Conservation (phyloP, 1,140 invertebrate species). For the Bombus huntii region DNA sequence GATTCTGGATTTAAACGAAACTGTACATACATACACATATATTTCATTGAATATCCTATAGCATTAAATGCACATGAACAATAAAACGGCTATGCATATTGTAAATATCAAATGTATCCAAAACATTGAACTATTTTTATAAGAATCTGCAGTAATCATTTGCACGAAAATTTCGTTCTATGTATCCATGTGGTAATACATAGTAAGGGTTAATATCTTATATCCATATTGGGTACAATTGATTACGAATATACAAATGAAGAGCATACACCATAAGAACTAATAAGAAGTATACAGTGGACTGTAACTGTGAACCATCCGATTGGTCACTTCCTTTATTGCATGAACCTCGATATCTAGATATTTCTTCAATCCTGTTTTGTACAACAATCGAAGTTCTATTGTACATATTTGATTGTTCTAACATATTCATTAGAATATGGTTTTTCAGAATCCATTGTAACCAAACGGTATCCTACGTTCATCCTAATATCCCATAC, state of each 20-base stretch:
- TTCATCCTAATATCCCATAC: slow-evolving; percentile 22
- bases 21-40: neutral
- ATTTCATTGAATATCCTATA: neutral
- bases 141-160: neutral
- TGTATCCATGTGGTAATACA: neutral
- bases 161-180: neutral
- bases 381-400: neutral
- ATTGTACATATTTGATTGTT: neutral
- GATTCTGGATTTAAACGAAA: no score
- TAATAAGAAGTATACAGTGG: neutral
- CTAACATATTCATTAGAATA: neutral
- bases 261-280: neutral
- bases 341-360: neutral
- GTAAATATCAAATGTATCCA: neutral
- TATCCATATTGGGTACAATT: no score
- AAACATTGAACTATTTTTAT: no score
- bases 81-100: neutral
- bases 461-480: neutral
- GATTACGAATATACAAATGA: neutral
- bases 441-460: neutral
- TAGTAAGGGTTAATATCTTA: neutral
- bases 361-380: neutral
- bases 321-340: neutral
- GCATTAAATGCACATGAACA: neutral
- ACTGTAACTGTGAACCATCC: neutral